Base-by-base conservation (phyloP, 2,888 invertebrate species). In the Lepidocyrtinus sp. region DNA sequence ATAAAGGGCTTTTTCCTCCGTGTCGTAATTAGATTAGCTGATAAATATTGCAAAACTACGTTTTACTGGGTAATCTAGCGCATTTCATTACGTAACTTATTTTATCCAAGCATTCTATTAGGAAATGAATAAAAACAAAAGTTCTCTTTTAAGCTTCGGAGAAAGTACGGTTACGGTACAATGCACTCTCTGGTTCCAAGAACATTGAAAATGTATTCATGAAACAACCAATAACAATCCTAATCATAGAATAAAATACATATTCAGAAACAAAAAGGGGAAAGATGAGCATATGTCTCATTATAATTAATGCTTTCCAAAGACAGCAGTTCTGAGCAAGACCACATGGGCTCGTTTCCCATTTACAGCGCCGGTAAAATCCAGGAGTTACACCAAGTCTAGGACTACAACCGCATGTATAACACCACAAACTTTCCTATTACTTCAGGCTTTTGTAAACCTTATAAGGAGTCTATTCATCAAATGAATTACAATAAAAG, bases 281-380 rank as follows among this genome's bases (percentile, higher is more conserved):
- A 36, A 68, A 70, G 69, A 74, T 75, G 80, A 82, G 67, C 82
- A 78, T 82, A 78, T 82, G 82, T 72, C 82, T 78, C 70, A 75
- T 77, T 78, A 78, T 82, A 82, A 82, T 82, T 82, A 82, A 82
- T 82, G 82, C 65, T 26, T 77, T 59, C 55, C 67, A 78, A 82
- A 78, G 82, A 82, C 82, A 82, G 72, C 46, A 59, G 26, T 36
- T 36, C 61, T 64, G 69, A 65, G 45, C 46, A 61, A 59, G 65
- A 77, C 81, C 81, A 81, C 81, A 81, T 81, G 81, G 81, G 81
- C 65, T 63, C 79, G 75, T 45, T 55, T 36, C 7, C 62, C n/a
- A n/a, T n/a, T n/a, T n/a, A 24, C 25, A 2, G 24, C 21, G 19
- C 24, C 15, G n/a, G 50, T 55, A 55, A 55, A 55, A 55, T n/a